Evolutionary conservation across 2,113 vertebrate genomes (phyloP).

Genomic region (Cynopterus brachyotis): DNA sequence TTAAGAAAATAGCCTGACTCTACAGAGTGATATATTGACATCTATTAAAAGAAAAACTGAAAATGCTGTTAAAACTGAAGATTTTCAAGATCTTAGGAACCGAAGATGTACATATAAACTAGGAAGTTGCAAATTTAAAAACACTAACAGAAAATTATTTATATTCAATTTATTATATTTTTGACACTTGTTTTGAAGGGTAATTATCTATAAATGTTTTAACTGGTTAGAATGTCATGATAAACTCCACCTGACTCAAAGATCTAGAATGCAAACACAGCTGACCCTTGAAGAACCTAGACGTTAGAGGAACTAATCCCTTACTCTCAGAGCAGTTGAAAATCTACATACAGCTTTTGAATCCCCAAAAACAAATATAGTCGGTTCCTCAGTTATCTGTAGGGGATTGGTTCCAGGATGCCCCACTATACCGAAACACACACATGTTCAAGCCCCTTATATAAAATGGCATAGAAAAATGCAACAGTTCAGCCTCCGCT

Average conservation of each 20-base stretch:
- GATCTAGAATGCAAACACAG: neutral
- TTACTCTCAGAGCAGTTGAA: neutral
- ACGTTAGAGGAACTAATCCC: neutral
- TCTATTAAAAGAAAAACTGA: slow-evolving; percentile 43
- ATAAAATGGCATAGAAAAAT: neutral
- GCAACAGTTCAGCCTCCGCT: neutral
- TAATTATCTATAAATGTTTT: neutral
- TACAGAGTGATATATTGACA: slow-evolving; percentile 9
- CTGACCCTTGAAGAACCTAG: neutral
- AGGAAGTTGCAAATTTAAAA: neutral
- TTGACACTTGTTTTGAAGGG: neutral
- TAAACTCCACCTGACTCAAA: neutral
- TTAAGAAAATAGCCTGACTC: slow-evolving; percentile 14
- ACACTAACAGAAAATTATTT: slow-evolving; percentile 5
- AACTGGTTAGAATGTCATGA: slow-evolving; percentile 14
- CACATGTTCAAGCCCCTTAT: neutral
- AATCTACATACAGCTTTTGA: neutral
- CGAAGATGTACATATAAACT: neutral
- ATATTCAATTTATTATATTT: slow-evolving; percentile 39
- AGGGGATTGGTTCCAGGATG: neutral
- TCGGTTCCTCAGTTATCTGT: neutral
- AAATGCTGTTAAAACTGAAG: neutral
- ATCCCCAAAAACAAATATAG: neutral
- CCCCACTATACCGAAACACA: neutral
- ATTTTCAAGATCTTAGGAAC: slow-evolving; percentile 1